phyloP scores from a whole-genome alignment of 1,140 invertebrate genomes.

The Zaprionus taronus region DNA sequence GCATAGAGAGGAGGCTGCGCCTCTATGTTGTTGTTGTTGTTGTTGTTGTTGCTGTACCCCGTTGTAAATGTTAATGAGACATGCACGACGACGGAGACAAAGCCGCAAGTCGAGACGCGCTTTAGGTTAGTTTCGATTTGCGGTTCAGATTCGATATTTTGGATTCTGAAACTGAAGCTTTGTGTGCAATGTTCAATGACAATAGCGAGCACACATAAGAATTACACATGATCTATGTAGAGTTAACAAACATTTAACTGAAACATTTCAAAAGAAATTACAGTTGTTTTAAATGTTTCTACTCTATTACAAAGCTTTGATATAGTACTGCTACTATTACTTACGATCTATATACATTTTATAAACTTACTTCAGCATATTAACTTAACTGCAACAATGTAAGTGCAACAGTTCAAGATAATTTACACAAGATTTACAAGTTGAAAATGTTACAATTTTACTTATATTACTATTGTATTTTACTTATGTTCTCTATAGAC shows the following conservation, averaged over 20 bases:
- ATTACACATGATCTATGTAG: background rate
- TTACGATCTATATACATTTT: too few species aligned
- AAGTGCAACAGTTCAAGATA: too few species aligned
- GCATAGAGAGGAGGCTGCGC: constrained; percentile 16
- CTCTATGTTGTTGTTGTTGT: background rate
- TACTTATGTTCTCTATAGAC: background rate
- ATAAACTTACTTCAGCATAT: too few species aligned
- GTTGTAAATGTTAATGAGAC: constrained; percentile 63
- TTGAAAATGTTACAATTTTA: too few species aligned
- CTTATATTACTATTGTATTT: too few species aligned
- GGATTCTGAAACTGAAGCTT: background rate
- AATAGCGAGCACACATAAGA: background rate
- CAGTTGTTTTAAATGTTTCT: too few species aligned
- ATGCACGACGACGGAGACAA: constrained; percentile 43
- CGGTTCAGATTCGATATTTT: background rate
- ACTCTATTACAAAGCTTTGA: too few species aligned
- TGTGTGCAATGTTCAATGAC: background rate
- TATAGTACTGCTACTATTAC: too few species aligned
- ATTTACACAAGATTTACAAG: too few species aligned
- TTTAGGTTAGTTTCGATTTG: background rate
- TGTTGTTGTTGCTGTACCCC: background rate
- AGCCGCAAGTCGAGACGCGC: background rate
- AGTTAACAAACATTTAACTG: background rate
- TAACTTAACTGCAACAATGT: too few species aligned
- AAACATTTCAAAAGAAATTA: too few species aligned